A percentile compares a stretch with the other conserved stretches of the same genome.
These are phyloP conservation scores for Rhinichthys klamathensis DNA, from an alignment of 2,113 vertebrate species.

Conservation along the genomic window DNA sequence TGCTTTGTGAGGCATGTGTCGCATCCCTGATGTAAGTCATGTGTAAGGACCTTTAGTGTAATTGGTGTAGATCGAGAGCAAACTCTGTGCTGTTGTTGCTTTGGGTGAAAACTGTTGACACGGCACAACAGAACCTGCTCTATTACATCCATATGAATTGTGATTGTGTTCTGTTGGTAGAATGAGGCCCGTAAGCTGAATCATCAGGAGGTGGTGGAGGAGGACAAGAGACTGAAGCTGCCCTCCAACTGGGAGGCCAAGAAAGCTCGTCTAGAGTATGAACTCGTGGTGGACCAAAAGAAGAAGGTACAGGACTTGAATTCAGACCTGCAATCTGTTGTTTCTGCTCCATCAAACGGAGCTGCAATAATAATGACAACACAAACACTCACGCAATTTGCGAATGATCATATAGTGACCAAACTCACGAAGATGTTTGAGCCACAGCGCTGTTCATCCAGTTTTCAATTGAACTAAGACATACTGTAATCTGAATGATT, in stretches of 20 bases:
- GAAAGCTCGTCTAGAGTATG: slow-evolving; percentile 92
- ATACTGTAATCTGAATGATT: too few species aligned
- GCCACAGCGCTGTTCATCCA: too few species aligned
- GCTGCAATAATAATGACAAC: background rate
- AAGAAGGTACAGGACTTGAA: slow-evolving; percentile 81
- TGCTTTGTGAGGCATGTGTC: background rate
- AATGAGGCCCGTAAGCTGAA: slow-evolving; percentile 95
- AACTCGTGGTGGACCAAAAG: slow-evolving; percentile 85
- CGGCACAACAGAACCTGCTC: background rate
- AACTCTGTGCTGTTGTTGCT: background rate
- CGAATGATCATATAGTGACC: background rate
- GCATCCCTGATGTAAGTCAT: background rate
- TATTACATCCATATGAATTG: background rate
- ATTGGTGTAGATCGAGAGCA: background rate
- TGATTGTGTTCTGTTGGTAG: slow-evolving; percentile 66
- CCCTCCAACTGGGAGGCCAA: slow-evolving; percentile 95
- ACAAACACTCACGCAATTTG: background rate
- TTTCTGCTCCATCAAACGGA: background rate
- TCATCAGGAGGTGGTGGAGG: slow-evolving; percentile 92
- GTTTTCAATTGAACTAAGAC: too few species aligned
- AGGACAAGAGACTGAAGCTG: slow-evolving; percentile 90
- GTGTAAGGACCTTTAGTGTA: background rate
- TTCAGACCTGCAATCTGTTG: background rate
- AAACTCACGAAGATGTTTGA: background rate
- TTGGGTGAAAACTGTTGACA: background rate